phyloP scores from a whole-genome alignment of 2,113 vertebrate species.

The Amia ocellicauda region DNA sequence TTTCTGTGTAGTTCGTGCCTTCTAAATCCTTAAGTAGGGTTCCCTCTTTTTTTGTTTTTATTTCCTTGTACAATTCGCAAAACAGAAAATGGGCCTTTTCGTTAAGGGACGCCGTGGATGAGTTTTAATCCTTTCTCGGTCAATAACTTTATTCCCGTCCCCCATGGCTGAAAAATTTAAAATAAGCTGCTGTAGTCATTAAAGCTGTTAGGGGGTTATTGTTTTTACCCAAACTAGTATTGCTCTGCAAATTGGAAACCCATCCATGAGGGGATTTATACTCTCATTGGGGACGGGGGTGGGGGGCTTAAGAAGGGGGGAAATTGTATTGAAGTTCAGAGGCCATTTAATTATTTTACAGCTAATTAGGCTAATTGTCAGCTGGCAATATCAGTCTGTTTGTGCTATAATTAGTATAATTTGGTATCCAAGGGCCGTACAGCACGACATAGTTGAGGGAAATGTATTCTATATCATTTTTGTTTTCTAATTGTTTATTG shows the following conservation, averaged over 20 bases:
- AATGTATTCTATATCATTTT: no score
- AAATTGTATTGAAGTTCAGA: constrained; percentile 38
- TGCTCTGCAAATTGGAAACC: constrained; percentile 17
- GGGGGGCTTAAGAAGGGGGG: constrained; percentile 25
- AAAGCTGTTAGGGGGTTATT: no score
- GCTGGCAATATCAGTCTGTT: constrained; percentile 42
- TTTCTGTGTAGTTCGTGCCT: no score
- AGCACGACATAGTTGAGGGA: no score
- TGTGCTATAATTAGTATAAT: constrained; percentile 25
- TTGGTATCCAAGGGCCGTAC: no score
- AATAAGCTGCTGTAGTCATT: no score
- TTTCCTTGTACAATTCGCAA: no score
- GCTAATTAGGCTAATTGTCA: constrained; percentile 57
- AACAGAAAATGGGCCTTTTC: no score
- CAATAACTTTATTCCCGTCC: constrained; percentile 21
- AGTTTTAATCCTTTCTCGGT: constrained; percentile 12
- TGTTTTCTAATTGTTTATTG: no score
- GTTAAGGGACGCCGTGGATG: no score
- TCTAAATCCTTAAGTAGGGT: no score
- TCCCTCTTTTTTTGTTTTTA: background rate
- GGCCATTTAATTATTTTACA: constrained; percentile 49
- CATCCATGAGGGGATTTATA: constrained; percentile 11
- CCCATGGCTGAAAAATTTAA: constrained; percentile 30
- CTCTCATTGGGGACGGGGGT: constrained; percentile 15
- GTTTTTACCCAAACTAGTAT: no score